Evolutionary conservation across 2,797 vertebrate species (phyloP).

Genomic region (Gymnothorax reevesii): DNA sequence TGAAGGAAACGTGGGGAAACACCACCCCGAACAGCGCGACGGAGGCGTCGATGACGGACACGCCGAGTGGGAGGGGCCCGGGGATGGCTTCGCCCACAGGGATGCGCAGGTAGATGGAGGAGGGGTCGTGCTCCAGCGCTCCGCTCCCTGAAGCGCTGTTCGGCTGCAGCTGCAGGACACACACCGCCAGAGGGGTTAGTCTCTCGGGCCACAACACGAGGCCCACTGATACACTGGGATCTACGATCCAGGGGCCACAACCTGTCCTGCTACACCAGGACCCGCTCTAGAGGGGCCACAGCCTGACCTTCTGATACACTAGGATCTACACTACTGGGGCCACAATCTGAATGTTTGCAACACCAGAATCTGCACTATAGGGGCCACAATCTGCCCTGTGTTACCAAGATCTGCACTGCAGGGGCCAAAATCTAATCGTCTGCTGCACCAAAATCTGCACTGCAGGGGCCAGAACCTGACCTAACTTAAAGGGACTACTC

Average conservation of each 20-base stretch:
- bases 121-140: slow-evolving; percentile 95
- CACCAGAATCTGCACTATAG: no score
- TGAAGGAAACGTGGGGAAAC: slow-evolving; percentile 97
- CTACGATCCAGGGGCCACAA: no score
- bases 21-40: slow-evolving; percentile 98
- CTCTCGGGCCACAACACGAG: no score
- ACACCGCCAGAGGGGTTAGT: neutral
- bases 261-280: neutral
- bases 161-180: slow-evolving; percentile 84
- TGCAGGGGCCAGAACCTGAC: no score
- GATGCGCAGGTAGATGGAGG: slow-evolving; percentile 94
- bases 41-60: slow-evolving; percentile 96
- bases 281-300: neutral
- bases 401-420: neutral
- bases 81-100: slow-evolving; percentile 92
- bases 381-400: neutral
- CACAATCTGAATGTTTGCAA: no score
- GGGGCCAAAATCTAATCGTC: neutral
- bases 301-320: no score
- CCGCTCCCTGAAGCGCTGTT: slow-evolving; percentile 98
- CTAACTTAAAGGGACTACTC: neutral
- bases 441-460: no score
- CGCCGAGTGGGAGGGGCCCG: slow-evolving; percentile 92
- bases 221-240: no score
- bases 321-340: no score